A percentile compares a stretch with the other conserved stretches of the same genome.
phyloP scores from a whole-genome alignment of 2,888 invertebrate genomes.

The Eupithecia exiguata region DNA sequence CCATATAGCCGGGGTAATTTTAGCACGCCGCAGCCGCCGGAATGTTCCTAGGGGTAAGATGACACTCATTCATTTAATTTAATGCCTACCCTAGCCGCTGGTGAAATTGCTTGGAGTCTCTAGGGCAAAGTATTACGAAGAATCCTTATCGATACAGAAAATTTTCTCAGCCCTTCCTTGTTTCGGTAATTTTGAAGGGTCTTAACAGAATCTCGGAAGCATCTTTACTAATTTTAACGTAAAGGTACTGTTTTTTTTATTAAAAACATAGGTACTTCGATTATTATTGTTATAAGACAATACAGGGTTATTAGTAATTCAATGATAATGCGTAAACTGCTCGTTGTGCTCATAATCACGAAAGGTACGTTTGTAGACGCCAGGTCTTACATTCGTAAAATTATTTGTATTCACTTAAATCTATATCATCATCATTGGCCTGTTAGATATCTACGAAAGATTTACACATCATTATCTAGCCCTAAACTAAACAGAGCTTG shows the following conservation, averaged over 20 bases:
- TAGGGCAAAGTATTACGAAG: constrained; percentile 44
- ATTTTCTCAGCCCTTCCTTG: constrained; percentile 39
- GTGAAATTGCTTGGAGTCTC: constrained; percentile 48
- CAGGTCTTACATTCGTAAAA: too few relatives aligned
- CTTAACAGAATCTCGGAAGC: constrained; percentile 7
- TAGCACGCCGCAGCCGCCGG: constrained; percentile 26
- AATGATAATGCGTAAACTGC: neutral
- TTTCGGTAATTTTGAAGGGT: constrained; percentile 39
- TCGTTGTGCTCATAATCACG: too few relatives aligned
- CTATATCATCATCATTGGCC: too few relatives aligned
- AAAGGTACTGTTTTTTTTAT: neutral
- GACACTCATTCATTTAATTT: constrained; percentile 50
- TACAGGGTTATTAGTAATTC: neutral
- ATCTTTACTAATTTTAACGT: neutral
- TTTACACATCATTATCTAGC: too few relatives aligned
- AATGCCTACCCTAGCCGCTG: constrained; percentile 44
- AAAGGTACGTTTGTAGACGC: too few relatives aligned
- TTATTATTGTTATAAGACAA: too few relatives aligned
- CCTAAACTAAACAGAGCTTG: too few relatives aligned
- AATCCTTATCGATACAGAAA: constrained; percentile 50
- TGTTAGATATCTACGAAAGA: too few relatives aligned
- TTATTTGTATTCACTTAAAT: too few relatives aligned
- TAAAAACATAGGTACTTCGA: too few relatives aligned
- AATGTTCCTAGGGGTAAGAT: constrained; percentile 34
- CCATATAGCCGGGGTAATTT: constrained; percentile 19